Evolutionary conservation across 2,888 invertebrate genomes (phyloP), one percentile per base, ranked within the genome.

Genomic region (Plagiodera versicolora): DNA sequence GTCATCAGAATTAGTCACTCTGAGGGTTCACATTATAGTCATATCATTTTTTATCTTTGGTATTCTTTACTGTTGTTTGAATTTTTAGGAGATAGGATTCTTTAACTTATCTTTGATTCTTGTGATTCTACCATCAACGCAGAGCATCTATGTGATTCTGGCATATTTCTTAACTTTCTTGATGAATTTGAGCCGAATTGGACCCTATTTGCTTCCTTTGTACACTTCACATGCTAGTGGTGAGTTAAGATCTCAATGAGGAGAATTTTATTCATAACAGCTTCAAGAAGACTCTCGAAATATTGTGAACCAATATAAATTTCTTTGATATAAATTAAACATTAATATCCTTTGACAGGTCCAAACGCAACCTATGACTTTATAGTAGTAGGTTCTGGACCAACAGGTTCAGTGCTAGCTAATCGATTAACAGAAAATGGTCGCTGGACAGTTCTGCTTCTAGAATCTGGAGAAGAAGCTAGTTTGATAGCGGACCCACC

Each of bases 361-460:
- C 24, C 19, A 16, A 44, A 35, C 1, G 39, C 17, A 0, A 32
- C 87, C 74, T 91, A 89, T 70, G 92, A 91, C 73, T 94, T 91
- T 68, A 87, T 91, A 51, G 79, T 90, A n/a, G 86, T 92, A 3
- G 92, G 92, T 1, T 91, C 90, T 0, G 92, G 92, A 2, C 90
- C 90, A 0, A 90, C 92, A 0, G 92, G 92, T 1, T 90, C 91
- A 61, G 85, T 88, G 0, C 61, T 92, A 4, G 91, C 92, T 0
- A 89, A 89, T 60, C 82, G 92, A 39, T 78, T 92, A 6, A 84
- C 87, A 0, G 91, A 91, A 79, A 83, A 89, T 65, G 82, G 85
- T 0, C 80, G 86, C 11, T 87, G 88, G 85, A 87, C 85, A 64
- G 83, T 89, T 0, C 78, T 92, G 5, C 81, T 92, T 0, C 78